Evolutionary conservation across 1,140 invertebrate genomes (phyloP).

Genomic region (Bombyx mori): DNA sequence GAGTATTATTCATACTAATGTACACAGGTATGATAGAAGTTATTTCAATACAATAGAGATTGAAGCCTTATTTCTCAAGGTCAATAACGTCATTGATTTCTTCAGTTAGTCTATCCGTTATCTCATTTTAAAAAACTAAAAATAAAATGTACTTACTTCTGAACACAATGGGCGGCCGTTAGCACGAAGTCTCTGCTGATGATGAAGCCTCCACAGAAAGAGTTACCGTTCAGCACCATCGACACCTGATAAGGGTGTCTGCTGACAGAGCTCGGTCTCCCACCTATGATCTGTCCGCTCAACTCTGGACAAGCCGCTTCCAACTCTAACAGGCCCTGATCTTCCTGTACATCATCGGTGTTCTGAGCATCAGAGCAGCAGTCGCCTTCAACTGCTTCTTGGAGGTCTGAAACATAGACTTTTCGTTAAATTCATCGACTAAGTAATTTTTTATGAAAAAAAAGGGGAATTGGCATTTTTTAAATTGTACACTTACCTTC

Average conservation of each 20-base stretch:
- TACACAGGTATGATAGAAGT: too few species aligned
- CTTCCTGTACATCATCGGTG: slow-evolving; percentile 17
- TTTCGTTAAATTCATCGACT: not conserved
- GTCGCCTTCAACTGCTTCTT: slow-evolving; percentile 36
- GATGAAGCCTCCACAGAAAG: slow-evolving; percentile 63
- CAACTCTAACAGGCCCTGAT: slow-evolving; percentile 31
- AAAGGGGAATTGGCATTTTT: too few species aligned
- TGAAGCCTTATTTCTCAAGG: too few species aligned
- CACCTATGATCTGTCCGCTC: slow-evolving; percentile 61
- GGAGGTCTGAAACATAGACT: slow-evolving; percentile 33
- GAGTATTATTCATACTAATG: too few species aligned
- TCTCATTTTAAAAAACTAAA: too few species aligned
- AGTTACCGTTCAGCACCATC: slow-evolving; percentile 58
- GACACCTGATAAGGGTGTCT: slow-evolving; percentile 60
- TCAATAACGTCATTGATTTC: too few species aligned
- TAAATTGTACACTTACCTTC: too few species aligned
- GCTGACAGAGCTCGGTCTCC: slow-evolving; percentile 43
- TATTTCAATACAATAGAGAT: too few species aligned
- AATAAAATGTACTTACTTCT: slow-evolving; percentile 41
- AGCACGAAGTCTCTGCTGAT: slow-evolving; percentile 57
- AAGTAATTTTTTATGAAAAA: not conserved
- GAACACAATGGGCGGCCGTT: slow-evolving; percentile 62
- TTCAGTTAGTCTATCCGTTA: too few species aligned
- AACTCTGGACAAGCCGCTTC: slow-evolving; percentile 50
- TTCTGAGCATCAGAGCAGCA: slow-evolving; percentile 26